A percentile compares a stretch with the other conserved stretches of the same genome.
These are phyloP conservation scores for Nibea albiflora DNA, from an alignment of 2,113 vertebrate genomes.

Conservation along the genomic window DNA sequence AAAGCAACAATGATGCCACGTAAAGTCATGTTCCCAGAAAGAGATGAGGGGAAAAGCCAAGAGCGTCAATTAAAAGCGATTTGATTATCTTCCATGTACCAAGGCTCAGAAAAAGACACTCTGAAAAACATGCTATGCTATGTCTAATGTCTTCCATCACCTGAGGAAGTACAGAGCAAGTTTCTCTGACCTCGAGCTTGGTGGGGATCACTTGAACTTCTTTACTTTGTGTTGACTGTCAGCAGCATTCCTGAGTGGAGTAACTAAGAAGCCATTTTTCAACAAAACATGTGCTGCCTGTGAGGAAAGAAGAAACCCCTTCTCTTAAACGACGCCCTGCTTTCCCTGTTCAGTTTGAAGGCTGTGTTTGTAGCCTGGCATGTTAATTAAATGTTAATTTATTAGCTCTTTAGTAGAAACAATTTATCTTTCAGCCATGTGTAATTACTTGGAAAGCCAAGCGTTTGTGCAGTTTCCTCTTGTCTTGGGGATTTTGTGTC, in stretches of 20 bases:
- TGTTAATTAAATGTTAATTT: slow-evolving; percentile 1
- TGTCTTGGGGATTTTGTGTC: neutral
- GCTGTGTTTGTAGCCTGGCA: neutral
- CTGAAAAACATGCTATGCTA: neutral
- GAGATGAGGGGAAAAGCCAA: neutral
- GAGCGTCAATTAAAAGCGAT: neutral
- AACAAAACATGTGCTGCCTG: slow-evolving; percentile 5
- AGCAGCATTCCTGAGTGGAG: neutral
- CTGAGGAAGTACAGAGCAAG: neutral
- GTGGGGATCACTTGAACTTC: neutral
- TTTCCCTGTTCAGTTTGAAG: neutral
- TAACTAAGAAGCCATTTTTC: neutral
- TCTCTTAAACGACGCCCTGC: neutral
- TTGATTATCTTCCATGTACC: neutral
- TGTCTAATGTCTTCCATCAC: neutral
- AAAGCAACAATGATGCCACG: neutral
- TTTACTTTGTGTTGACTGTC: slow-evolving; percentile 11
- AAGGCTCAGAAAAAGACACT: neutral
- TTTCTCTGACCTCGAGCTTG: slow-evolving; percentile 6
- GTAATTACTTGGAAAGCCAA: neutral
- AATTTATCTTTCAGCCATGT: neutral
- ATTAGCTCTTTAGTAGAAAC: neutral
- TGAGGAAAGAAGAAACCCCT: neutral
- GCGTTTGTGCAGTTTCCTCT: slow-evolving; percentile 9
- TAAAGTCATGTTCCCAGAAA: neutral